Conservation (phyloP, 2,113 vertebrate species). For the Notechis scutatus region DNA sequence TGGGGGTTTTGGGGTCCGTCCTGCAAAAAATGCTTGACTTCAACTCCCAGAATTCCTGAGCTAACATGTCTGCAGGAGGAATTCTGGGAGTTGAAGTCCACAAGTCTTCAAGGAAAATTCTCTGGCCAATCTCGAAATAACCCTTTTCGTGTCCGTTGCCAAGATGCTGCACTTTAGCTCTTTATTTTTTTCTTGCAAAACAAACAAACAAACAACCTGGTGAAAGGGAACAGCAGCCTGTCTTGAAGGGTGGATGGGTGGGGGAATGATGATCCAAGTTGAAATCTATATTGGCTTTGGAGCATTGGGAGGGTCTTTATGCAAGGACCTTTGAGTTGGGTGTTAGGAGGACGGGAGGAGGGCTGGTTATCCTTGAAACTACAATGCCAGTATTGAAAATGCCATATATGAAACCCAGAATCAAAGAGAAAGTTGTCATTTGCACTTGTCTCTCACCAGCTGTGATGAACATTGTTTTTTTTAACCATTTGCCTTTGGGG, state of each 20-base stretch:
- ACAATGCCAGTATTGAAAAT: neutral
- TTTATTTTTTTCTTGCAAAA: neutral
- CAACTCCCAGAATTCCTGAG: no score
- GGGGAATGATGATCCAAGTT: neutral
- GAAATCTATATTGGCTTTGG: neutral
- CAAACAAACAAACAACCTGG: no score
- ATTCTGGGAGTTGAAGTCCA: no score
- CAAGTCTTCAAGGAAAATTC: neutral
- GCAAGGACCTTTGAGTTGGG: neutral
- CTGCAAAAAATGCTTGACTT: neutral
- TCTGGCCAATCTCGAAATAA: neutral
- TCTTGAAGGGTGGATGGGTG: neutral
- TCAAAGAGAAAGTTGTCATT: constrained; percentile 36
- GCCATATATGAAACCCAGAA: neutral
- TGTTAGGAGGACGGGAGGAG: neutral
- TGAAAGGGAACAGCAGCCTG: neutral
- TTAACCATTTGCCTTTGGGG: constrained; percentile 26
- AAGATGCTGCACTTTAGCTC: neutral
- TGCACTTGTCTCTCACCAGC: constrained; percentile 47
- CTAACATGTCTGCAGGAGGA: no score
- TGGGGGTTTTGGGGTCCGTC: neutral
- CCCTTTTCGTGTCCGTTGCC: neutral
- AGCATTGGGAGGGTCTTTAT: neutral
- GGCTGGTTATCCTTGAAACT: neutral
- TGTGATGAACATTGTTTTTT: constrained; percentile 35